phyloP scores from a whole-genome alignment of 2,797 vertebrate species.

The Capromys pilorides region DNA sequence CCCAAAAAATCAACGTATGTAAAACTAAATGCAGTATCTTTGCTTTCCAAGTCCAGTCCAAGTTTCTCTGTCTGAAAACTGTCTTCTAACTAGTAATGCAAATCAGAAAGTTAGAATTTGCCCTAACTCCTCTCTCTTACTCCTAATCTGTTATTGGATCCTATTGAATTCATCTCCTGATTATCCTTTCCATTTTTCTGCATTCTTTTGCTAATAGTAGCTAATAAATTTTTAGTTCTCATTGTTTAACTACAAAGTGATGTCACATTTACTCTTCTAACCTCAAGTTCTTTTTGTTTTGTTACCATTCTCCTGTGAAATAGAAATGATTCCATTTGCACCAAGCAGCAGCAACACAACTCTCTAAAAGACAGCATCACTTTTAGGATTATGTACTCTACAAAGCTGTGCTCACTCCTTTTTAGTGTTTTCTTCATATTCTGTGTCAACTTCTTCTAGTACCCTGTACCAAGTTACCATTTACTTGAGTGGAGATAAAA shows the following conservation, averaged over 20 bases:
- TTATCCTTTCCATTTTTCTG: neutral
- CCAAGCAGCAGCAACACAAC: neutral
- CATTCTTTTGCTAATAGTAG: neutral
- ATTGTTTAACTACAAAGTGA: neutral
- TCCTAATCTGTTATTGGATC: neutral
- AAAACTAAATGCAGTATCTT: conserved; percentile 11
- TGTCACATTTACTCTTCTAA: neutral
- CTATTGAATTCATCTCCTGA: neutral
- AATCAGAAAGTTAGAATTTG: neutral
- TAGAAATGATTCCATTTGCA: neutral
- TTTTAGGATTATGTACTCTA: neutral
- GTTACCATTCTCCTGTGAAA: neutral
- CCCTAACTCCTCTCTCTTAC: neutral
- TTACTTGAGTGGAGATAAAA: neutral
- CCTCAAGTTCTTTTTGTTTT: neutral
- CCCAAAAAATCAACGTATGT: neutral
- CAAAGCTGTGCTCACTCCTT: neutral
- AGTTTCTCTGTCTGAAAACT: neutral
- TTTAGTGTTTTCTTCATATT: neutral
- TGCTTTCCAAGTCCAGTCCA: neutral
- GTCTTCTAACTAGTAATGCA: neutral
- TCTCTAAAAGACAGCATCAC: neutral
- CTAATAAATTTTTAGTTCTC: neutral
- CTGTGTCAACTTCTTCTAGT: neutral
- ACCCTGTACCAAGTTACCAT: neutral